These are phyloP conservation scores for Octomys mimax DNA, from an alignment of 2,797 vertebrate species.

Conservation along the genomic window DNA sequence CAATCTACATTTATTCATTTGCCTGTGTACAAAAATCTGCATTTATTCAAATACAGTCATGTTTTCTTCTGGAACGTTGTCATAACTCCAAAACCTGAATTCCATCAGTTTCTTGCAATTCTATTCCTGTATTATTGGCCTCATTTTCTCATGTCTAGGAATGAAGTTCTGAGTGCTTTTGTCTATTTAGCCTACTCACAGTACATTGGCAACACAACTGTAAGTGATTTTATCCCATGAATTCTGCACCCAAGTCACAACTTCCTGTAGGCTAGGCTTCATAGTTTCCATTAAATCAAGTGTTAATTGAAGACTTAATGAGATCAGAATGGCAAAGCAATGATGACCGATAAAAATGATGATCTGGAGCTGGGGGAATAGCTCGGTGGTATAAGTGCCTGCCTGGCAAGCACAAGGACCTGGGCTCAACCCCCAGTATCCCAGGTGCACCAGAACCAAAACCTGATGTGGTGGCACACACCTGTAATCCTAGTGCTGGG, in stretches of 20 bases:
- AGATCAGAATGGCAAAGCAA: not conserved
- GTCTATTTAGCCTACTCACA: not conserved
- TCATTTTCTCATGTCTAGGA: not conserved
- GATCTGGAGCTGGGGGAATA: too few relatives aligned
- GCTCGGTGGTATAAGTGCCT: too few relatives aligned
- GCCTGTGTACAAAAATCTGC: not conserved
- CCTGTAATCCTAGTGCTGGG: too few relatives aligned
- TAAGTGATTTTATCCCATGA: not conserved
- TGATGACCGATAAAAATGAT: not conserved
- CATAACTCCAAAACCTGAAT: not conserved
- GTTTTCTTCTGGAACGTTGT: not conserved
- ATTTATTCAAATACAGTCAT: not conserved
- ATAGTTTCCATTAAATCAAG: not conserved
- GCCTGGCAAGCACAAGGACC: too few relatives aligned
- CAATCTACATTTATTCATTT: not conserved
- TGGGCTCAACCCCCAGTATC: too few relatives aligned
- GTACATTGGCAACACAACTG: not conserved
- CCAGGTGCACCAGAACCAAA: too few relatives aligned
- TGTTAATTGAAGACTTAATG: not conserved
- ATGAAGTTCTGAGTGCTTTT: not conserved
- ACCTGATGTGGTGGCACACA: too few relatives aligned
- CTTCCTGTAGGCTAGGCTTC: not conserved
- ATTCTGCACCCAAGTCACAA: not conserved
- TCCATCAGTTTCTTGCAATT: not conserved
- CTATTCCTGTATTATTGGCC: not conserved